Evolutionary conservation across 2,797 vertebrate genomes (phyloP).

Genomic region (Scolopax bukidnonensis): DNA sequence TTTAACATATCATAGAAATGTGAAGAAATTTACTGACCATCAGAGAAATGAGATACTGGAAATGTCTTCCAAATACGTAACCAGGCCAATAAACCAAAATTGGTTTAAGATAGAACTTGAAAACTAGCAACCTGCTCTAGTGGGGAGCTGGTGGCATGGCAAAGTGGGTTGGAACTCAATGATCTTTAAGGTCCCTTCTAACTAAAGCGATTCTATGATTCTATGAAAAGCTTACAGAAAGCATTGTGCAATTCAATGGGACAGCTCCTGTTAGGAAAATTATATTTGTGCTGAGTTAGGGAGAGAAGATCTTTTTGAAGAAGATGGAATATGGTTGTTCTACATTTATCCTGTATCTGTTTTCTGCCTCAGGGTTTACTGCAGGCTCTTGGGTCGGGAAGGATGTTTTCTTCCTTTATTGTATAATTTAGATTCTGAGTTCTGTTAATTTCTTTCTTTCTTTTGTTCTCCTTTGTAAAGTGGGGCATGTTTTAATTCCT

Average conservation of each 20-base stretch:
- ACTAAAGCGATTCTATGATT: no score
- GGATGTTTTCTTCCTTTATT: conserved; percentile 6
- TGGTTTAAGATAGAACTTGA: neutral
- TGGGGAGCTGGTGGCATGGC: no score
- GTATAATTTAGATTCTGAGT: conserved; percentile 20
- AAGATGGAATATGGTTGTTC: neutral
- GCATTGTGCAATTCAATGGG: neutral
- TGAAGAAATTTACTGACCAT: neutral
- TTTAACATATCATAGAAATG: neutral
- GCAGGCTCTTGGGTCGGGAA: neutral
- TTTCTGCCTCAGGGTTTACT: conserved; percentile 39
- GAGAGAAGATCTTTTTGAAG: neutral
- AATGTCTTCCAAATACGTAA: neutral
- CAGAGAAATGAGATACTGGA: neutral
- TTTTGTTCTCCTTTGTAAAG: neutral
- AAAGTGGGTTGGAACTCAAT: no score
- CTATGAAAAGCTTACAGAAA: neutral
- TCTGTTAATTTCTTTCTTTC: conserved; percentile 24
- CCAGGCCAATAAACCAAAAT: neutral
- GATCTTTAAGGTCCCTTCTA: no score
- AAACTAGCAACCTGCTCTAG: no score
- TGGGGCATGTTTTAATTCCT: neutral
- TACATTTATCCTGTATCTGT: neutral
- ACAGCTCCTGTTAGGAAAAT: neutral
- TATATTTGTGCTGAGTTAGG: neutral